These are phyloP conservation scores for Palloptera scutellata DNA, from an alignment of 2,888 invertebrate genomes.

Conservation along the genomic window DNA sequence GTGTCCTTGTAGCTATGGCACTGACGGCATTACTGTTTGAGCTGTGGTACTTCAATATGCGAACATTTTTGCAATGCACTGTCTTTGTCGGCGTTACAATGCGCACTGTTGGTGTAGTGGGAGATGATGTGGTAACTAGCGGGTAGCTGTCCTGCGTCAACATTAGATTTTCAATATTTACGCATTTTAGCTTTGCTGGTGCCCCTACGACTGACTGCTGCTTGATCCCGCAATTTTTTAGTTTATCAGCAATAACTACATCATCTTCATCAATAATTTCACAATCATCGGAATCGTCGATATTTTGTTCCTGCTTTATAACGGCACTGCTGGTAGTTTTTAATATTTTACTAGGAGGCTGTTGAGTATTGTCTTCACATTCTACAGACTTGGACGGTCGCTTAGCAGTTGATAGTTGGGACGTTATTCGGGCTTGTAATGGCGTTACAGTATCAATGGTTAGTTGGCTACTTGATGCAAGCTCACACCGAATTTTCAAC, in stretches of 20 bases:
- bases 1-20: too few relatives aligned
- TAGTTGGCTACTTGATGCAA: slow-evolving; percentile 32
- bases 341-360: background rate
- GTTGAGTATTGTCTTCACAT: background rate
- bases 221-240: slow-evolving; percentile 16
- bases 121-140: too few relatives aligned
- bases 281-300: slow-evolving; percentile 28
- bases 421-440: slow-evolving; percentile 13
- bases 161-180: slow-evolving; percentile 9
- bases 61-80: too few relatives aligned
- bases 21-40: too few relatives aligned
- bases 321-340: background rate
- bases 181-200: background rate
- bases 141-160: too few relatives aligned
- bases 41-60: too few relatives aligned
- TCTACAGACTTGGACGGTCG: background rate
- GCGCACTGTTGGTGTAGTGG: too few relatives aligned
- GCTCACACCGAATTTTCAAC: slow-evolving; percentile 37
- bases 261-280: slow-evolving; percentile 41
- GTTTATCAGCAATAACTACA: slow-evolving; percentile 32
- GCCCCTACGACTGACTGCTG: background rate
- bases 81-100: too few relatives aligned
- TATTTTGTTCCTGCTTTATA: slow-evolving; percentile 31
- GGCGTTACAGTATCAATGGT: slow-evolving; percentile 26
- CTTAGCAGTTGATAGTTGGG: background rate